Evolutionary conservation across 2,797 vertebrate genomes (phyloP).

Genomic region (Semotilus atromaculatus): DNA sequence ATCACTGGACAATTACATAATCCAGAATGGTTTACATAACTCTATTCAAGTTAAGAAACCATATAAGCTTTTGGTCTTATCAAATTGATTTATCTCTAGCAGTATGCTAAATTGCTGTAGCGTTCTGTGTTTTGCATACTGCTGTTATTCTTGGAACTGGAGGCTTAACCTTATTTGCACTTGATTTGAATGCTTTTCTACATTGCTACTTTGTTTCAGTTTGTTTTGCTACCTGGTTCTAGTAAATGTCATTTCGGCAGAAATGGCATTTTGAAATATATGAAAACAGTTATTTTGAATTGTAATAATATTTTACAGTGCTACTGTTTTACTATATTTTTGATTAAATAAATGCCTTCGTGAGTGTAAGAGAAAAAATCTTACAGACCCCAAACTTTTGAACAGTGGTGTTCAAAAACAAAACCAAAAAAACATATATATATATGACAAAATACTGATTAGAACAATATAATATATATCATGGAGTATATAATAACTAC

Average conservation of each 20-base stretch:
- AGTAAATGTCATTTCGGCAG: not conserved
- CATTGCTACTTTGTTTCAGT: not conserved
- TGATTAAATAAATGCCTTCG: not conserved
- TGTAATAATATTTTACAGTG: not conserved
- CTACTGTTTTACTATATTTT: not conserved
- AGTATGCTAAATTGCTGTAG: not conserved
- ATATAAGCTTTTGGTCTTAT: not conserved
- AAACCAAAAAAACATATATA: not conserved
- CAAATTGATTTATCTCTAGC: not conserved
- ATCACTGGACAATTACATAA: not conserved
- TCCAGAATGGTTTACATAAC: not conserved
- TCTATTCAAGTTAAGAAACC: not conserved
- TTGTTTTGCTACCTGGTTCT: not conserved
- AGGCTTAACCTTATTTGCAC: not conserved
- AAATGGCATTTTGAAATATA: not conserved
- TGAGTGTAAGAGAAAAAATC: not conserved
- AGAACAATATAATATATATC: not conserved
- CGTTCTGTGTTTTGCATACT: constrained; percentile 1
- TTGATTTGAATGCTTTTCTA: constrained; percentile 2
- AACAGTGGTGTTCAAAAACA: not conserved
- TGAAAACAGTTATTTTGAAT: not conserved
- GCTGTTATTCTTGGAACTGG: not conserved
- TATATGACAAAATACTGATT: not conserved
- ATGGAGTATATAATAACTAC: not conserved
- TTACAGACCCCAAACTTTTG: not conserved